Evolutionary conservation across 2,888 invertebrate species (phyloP).

Genomic region (Muschampia staudingeri): DNA sequence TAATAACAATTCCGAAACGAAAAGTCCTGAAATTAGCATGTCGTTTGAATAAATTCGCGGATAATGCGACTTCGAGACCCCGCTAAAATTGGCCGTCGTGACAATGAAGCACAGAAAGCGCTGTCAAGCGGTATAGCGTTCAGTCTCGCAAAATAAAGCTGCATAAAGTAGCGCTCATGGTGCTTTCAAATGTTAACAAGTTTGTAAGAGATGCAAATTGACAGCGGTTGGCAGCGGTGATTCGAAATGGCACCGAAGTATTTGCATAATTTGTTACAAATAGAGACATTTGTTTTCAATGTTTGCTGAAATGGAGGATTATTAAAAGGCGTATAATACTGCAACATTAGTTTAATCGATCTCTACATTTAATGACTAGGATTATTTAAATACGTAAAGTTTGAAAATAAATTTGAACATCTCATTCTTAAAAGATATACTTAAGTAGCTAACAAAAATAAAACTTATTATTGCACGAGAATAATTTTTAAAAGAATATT

Average conservation of each 20-base stretch:
- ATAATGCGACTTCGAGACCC: constrained; percentile 81
- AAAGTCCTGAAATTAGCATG: constrained; percentile 85
- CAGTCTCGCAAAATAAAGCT: constrained; percentile 10
- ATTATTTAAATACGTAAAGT: constrained; percentile 23
- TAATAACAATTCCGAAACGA: constrained; percentile 86
- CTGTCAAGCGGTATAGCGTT: constrained; percentile 64
- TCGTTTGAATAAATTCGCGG: constrained; percentile 88
- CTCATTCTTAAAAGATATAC: background rate
- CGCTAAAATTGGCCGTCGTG: constrained; percentile 73
- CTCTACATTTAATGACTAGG: constrained; percentile 38
- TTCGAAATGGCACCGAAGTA: constrained; percentile 86
- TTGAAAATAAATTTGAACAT: background rate
- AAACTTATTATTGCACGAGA: constrained; percentile 33
- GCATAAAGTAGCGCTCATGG: constrained; percentile 71
- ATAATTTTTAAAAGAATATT: background rate
- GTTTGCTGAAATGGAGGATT: constrained; percentile 76
- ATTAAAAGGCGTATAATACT: constrained; percentile 76
- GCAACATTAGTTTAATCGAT: constrained; percentile 48
- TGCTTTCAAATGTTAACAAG: constrained; percentile 80
- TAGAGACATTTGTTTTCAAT: constrained; percentile 76
- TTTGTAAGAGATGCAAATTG: constrained; percentile 89
- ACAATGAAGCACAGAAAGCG: constrained; percentile 59
- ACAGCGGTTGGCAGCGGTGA: constrained; percentile 86
- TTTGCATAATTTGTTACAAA: constrained; percentile 87
- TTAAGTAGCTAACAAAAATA: background rate